A percentile compares a stretch with the other conserved stretches of the same genome.
Evolutionary conservation across 2,113 vertebrate species (phyloP).

Genomic region (Labrus mixtus): DNA sequence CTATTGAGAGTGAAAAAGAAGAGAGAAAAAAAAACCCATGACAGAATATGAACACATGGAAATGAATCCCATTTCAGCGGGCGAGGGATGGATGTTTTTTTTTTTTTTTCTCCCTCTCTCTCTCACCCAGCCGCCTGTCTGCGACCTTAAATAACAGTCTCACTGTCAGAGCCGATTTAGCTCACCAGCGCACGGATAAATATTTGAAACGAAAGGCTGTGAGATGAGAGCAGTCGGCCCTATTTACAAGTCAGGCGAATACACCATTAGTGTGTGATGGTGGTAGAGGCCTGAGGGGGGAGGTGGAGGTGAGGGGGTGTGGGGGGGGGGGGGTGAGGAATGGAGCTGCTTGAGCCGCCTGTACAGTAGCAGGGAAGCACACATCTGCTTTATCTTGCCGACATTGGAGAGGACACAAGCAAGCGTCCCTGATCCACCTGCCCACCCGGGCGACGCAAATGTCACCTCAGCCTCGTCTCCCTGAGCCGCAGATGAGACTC

Average conservation of each 20-base stretch:
- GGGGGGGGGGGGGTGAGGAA: background rate
- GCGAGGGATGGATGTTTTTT: constrained; percentile 55
- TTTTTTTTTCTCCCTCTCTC: constrained; percentile 18
- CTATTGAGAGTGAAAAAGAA: constrained; percentile 50
- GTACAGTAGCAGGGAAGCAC: constrained; percentile 72
- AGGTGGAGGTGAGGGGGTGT: background rate
- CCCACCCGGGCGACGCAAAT: constrained; percentile 71
- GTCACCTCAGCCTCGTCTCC: constrained; percentile 64
- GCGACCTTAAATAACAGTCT: constrained; percentile 86
- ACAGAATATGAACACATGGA: constrained; percentile 83
- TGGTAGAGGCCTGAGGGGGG: constrained; percentile 16
- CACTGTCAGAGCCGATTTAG: constrained; percentile 83
- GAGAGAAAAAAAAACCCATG: constrained; percentile 38
- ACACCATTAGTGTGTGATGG: constrained; percentile 72
- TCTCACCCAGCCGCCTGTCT: constrained; percentile 73
- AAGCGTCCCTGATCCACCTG: constrained; percentile 68
- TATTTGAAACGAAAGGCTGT: constrained; percentile 83
- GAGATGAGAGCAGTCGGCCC: constrained; percentile 81
- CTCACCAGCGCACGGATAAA: constrained; percentile 80
- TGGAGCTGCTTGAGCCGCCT: constrained; percentile 34
- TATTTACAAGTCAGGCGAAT: constrained; percentile 79
- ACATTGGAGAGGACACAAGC: constrained; percentile 68
- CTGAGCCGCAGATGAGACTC: constrained; percentile 56
- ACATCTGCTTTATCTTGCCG: constrained; percentile 56
- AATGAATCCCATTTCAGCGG: constrained; percentile 83